Conservation (phyloP, 2,797 vertebrate genomes). For the Nasua narica region DNA sequence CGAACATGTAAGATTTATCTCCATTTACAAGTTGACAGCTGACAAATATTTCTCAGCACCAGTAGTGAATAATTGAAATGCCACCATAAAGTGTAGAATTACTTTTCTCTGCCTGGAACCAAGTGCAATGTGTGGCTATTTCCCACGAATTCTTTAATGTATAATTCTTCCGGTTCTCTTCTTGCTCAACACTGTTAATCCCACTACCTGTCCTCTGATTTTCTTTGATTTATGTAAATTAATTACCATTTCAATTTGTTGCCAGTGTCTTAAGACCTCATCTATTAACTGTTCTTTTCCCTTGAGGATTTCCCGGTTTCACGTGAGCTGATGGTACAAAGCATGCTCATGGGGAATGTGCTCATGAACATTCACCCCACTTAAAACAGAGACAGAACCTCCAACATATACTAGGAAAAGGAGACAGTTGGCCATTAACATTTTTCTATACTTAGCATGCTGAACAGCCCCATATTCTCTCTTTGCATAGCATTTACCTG, state of each 20-base stretch:
- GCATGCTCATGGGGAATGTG: neutral
- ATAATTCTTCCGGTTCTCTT: neutral
- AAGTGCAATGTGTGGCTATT: slow-evolving; percentile 6
- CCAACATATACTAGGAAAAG: neutral
- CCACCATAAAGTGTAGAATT: neutral
- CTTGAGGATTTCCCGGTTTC: neutral
- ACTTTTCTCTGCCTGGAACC: slow-evolving; percentile 12
- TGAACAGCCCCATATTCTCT: neutral
- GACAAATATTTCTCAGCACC: slow-evolving; percentile 33
- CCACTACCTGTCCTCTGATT: neutral
- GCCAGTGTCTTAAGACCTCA: neutral
- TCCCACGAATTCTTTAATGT: neutral
- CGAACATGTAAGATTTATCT: slow-evolving; percentile 57
- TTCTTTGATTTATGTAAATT: slow-evolving; percentile 27
- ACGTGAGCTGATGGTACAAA: neutral
- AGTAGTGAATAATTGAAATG: neutral
- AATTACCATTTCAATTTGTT: slow-evolving; percentile 36
- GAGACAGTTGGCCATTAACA: neutral
- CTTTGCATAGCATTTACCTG: neutral
- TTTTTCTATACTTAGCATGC: neutral
- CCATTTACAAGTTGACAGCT: slow-evolving; percentile 30
- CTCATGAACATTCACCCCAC: neutral
- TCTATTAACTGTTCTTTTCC: neutral
- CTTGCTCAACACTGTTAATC: neutral
- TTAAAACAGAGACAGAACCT: neutral